Base-by-base conservation (phyloP, 2,888 invertebrate genomes). In the Coleophora flavipennella region DNA sequence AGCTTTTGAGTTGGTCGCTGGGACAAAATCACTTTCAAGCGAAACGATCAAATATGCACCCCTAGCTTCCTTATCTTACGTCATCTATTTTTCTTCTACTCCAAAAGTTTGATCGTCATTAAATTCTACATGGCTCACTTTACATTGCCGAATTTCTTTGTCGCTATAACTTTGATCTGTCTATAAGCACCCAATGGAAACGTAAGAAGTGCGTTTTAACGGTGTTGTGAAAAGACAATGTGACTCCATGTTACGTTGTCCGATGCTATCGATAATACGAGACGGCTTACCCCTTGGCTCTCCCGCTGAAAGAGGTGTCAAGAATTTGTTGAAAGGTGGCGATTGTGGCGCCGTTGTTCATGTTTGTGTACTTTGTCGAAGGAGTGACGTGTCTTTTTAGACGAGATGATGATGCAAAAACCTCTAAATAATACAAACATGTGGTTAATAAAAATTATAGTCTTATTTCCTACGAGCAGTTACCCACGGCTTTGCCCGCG, bases 11-110 rank as follows among this genome's bases (percentile, higher is more conserved):
- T n/a, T n/a, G 27, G 13, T 13, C 8, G 8, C 33, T 8, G 32
- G 33, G 8, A 39, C 46, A 48, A 50, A 55, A 53, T 52, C 52
- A 52, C 56, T 56, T 51, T 56, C 58, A 57, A 56, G 67, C 67
- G 55, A 64, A 62, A 57, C 66, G 65, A 77, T 80, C 69, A 77
- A 75, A 79, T 77, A 80, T 80, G 80, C 77, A 81, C 78, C 79
- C 77, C 69, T 62, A 61, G 64, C 58, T 57, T 55, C 48, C 57
- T 50, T 66, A 67, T 70, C 67, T 59, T 49, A 59, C 68, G 61
- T 67, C 62, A 66, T 70, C 67, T 69, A 61, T 59, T 57, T 50
- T 48, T 53, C 50, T 42, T 29, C 35, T 46, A 67, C 62, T 45
- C 11, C 35, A 35, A 14, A 35, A 2, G 26, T 12, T 28, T 29